phyloP scores from a whole-genome alignment of 1,140 invertebrate genomes.

The Ceratitis capitata region DNA sequence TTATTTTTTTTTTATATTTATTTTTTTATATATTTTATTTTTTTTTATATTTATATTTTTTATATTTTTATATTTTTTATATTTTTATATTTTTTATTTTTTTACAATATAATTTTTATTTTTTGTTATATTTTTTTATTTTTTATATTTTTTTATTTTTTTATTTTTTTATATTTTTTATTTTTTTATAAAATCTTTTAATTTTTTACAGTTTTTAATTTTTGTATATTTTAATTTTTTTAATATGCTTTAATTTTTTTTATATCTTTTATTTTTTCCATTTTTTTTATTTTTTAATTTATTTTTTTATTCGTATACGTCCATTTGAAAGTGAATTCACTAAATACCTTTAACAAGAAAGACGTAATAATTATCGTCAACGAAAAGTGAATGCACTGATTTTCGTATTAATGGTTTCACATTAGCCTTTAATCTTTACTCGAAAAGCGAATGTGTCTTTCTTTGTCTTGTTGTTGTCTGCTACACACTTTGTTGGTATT shows the following conservation, averaged over 20 bases:
- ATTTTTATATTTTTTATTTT: background rate
- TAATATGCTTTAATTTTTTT: no score
- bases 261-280: no score
- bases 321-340: slow-evolving; percentile 40
- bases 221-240: background rate
- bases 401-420: background rate
- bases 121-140: background rate
- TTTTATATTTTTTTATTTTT: background rate
- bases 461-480: background rate
- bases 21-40: background rate
- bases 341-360: slow-evolving; percentile 39
- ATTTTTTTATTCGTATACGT: background rate
- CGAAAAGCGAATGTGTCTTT: background rate
- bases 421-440: background rate
- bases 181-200: background rate
- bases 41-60: no score
- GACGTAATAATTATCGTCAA: slow-evolving; percentile 19
- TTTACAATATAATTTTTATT: no score
- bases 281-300: background rate
- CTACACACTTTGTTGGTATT: background rate
- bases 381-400: slow-evolving; percentile 15
- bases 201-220: background rate
- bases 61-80: no score
- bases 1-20: background rate
- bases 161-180: background rate